Evolutionary conservation across 2,797 vertebrate genomes (phyloP).

Genomic region (Dendrocincla tyrannina): DNA sequence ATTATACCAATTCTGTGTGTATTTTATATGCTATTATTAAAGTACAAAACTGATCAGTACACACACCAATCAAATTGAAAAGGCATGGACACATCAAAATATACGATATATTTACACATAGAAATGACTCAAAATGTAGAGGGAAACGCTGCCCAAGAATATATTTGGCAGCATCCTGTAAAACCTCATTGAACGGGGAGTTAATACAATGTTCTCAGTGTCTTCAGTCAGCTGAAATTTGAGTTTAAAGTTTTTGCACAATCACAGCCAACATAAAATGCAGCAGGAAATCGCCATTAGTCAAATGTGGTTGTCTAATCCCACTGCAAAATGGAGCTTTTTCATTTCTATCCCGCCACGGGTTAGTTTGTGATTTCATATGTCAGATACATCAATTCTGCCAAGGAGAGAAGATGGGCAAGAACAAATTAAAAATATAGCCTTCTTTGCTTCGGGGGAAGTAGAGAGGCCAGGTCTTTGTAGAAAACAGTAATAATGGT

Average conservation of each 20-base stretch:
- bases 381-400: conserved; percentile 73
- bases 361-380: conserved; percentile 76
- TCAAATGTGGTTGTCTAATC: conserved; percentile 75
- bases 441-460: conserved; percentile 9
- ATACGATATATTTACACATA: background rate
- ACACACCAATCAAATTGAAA: background rate
- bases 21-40: background rate
- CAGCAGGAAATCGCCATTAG: conserved; percentile 72
- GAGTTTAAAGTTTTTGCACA: conserved; percentile 62
- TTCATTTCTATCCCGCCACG: conserved; percentile 72
- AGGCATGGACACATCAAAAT: background rate
- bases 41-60: background rate
- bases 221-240: conserved; percentile 49
- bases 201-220: conserved; percentile 38
- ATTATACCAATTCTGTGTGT: background rate
- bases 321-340: conserved; percentile 71
- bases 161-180: conserved; percentile 15
- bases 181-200: background rate
- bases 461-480: conserved; percentile 46
- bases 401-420: conserved; percentile 59
- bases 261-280: conserved; percentile 56
- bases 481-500: conserved; percentile 38
- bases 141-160: background rate
- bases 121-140: background rate
- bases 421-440: conserved; percentile 61